Evolutionary conservation across 2,888 invertebrate species (phyloP).

Genomic region (Pheosia tremula): DNA sequence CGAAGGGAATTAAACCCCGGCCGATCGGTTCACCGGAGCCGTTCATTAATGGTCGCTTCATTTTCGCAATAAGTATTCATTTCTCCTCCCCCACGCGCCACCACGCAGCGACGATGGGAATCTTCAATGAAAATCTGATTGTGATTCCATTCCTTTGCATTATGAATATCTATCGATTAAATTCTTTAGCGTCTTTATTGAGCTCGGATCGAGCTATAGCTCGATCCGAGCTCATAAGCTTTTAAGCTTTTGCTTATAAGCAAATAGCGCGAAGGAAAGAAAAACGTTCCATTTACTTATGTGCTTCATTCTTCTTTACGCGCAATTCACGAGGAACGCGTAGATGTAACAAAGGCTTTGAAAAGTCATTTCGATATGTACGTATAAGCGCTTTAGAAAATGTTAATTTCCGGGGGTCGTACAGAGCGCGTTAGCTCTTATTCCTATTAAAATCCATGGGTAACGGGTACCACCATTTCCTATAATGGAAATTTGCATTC

Average conservation of each 20-base stretch:
- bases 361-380: constrained; percentile 63
- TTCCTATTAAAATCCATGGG: constrained; percentile 18
- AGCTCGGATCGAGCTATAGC: constrained; percentile 58
- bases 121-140: constrained; percentile 79
- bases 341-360: constrained; percentile 56
- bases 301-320: constrained; percentile 53
- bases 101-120: constrained; percentile 36
- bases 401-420: constrained; percentile 67
- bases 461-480: no score
- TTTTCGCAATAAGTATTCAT: constrained; percentile 83
- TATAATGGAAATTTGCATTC: no score
- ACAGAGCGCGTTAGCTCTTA: constrained; percentile 24
- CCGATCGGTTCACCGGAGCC: constrained; percentile 64
- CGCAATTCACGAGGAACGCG: constrained; percentile 46
- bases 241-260: no score
- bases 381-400: constrained; percentile 67
- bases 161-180: constrained; percentile 71
- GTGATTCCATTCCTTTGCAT: constrained; percentile 75
- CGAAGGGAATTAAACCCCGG: constrained; percentile 74
- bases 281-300: constrained; percentile 54
- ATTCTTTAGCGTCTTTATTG: constrained; percentile 63
- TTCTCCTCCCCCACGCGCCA: constrained; percentile 53
- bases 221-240: no score
- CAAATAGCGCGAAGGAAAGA: constrained; percentile 58
- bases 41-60: constrained; percentile 77